A percentile compares a stretch with the other conserved stretches of the same genome.
Conservation (phyloP, 2,888 invertebrate genomes). For the Eristalinus aeneus region DNA sequence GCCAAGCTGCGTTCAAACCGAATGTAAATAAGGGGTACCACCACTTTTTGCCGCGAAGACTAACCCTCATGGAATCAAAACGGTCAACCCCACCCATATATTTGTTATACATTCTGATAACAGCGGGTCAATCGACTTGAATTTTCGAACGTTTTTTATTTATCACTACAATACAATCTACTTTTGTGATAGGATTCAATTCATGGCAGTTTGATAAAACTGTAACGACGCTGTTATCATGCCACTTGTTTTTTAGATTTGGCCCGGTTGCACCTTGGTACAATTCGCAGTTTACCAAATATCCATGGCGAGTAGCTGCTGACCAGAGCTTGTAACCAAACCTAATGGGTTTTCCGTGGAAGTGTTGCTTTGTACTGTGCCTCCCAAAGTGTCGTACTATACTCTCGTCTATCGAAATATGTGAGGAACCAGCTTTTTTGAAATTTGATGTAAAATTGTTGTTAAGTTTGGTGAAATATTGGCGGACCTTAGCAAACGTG, state of each 20-base stretch:
- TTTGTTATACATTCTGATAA: conserved; percentile 47
- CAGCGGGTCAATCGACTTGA: conserved; percentile 44
- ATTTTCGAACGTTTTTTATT: conserved; percentile 45
- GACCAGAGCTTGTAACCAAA: conserved; percentile 46
- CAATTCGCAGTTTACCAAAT: conserved; percentile 31
- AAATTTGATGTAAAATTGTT: conserved; percentile 36
- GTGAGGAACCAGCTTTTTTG: conserved; percentile 23
- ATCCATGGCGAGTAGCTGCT: conserved; percentile 45
- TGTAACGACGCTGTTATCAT: conserved; percentile 51
- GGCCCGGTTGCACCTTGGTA: conserved; percentile 42
- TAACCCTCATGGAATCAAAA: conserved; percentile 44
- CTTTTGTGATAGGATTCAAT: conserved; percentile 42
- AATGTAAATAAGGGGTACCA: conserved; percentile 36
- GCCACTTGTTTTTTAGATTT: conserved; percentile 44
- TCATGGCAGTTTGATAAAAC: conserved; percentile 34
- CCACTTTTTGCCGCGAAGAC: conserved; percentile 34
- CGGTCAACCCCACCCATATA: conserved; percentile 51
- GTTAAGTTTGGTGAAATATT: conserved; percentile 4
- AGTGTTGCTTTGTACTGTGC: conserved; percentile 26
- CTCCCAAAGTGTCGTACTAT: neutral
- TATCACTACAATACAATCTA: conserved; percentile 33
- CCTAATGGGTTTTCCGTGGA: conserved; percentile 37
- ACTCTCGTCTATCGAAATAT: conserved; percentile 43
- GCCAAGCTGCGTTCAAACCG: conserved; percentile 30
- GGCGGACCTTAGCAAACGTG: conserved; percentile 33